Evolutionary conservation across 2,797 vertebrate species (phyloP).

Genomic region (Betta splendens): DNA sequence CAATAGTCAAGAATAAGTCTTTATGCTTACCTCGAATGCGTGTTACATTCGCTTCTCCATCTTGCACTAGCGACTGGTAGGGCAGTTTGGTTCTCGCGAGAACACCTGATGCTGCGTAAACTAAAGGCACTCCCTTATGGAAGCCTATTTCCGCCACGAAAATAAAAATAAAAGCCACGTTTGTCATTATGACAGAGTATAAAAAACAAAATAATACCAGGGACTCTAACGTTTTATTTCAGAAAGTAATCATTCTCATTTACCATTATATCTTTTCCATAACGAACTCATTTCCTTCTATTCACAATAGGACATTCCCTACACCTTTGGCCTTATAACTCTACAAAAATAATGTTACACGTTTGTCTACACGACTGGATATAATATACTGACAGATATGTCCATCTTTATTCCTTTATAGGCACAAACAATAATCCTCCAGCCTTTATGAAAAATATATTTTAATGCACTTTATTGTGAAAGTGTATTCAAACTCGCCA

Average conservation of each 20-base stretch:
- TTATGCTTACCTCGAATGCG: conserved; percentile 82
- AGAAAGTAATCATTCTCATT: too few species aligned
- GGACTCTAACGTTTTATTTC: too few species aligned
- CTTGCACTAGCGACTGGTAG: conserved; percentile 82
- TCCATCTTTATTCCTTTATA: conserved; percentile 21
- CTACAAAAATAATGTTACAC: conserved; percentile 37
- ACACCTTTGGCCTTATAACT: conserved; percentile 54
- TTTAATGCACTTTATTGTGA: conserved; percentile 71
- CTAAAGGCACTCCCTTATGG: conserved; percentile 58
- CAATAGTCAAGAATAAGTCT: conserved; percentile 38
- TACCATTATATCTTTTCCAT: too few species aligned
- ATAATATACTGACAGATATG: background rate
- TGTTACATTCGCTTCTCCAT: conserved; percentile 86
- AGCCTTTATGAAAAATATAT: conserved; percentile 68
- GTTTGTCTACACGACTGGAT: background rate
- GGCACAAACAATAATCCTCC: conserved; percentile 41
- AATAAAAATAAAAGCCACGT: too few species aligned
- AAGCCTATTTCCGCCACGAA: too few species aligned
- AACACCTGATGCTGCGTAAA: conserved; percentile 60
- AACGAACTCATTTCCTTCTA: too few species aligned
- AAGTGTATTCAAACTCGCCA: conserved; percentile 58
- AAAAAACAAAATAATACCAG: too few species aligned
- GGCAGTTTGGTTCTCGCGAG: conserved; percentile 77
- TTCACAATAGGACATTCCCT: too few species aligned
- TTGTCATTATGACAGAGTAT: too few species aligned